phyloP scores from a whole-genome alignment of 2,888 invertebrate genomes.

The Dusona sp. region DNA sequence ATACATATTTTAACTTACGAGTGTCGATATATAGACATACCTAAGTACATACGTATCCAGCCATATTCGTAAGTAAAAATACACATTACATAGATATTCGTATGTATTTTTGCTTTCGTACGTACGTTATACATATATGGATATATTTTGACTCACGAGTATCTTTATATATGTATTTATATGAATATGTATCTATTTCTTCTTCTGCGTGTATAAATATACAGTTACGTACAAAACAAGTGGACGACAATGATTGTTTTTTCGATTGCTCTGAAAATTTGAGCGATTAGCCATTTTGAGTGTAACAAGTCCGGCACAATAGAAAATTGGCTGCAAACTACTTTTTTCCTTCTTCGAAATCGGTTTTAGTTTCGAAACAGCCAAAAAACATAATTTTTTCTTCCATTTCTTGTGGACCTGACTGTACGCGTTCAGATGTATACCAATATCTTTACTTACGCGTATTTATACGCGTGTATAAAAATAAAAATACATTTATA shows the following conservation, averaged over 20 bases:
- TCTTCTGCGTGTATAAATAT: background rate
- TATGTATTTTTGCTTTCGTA: background rate
- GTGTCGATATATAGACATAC: background rate
- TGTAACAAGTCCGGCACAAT: background rate
- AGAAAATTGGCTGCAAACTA: background rate
- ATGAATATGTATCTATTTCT: background rate
- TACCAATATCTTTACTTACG: background rate
- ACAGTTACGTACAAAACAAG: background rate
- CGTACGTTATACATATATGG: background rate
- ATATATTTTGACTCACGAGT: background rate
- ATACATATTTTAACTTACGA: slow-evolving; percentile 38
- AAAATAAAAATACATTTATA: background rate
- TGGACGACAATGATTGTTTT: background rate
- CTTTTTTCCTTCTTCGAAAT: background rate
- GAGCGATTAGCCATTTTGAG: background rate
- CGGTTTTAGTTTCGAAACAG: background rate
- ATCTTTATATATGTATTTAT: background rate
- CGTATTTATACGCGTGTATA: background rate
- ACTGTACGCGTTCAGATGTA: background rate
- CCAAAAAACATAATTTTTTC: background rate
- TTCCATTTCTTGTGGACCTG: background rate
- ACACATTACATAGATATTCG: background rate
- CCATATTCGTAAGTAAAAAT: background rate
- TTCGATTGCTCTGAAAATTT: background rate
- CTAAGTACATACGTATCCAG: background rate